Evolutionary conservation across 2,797 vertebrate species (phyloP).

Genomic region (Trichosurus vulpecula): DNA sequence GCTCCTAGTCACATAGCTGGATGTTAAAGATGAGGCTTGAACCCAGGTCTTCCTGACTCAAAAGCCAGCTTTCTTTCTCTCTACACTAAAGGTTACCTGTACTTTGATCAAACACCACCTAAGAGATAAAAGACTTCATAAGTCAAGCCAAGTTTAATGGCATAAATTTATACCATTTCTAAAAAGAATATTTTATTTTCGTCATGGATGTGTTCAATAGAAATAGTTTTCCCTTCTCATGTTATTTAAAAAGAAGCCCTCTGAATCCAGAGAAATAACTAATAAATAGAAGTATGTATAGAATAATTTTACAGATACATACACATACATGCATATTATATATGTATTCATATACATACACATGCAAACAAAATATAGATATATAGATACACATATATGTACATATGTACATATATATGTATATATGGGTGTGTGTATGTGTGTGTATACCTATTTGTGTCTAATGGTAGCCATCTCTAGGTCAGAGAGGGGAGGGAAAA

Average conservation of each 20-base stretch:
- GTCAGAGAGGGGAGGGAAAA: neutral
- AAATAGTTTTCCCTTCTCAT: accelerated
- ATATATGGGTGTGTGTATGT: no score
- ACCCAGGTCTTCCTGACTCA: neutral
- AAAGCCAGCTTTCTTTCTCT: neutral
- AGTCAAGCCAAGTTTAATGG: neutral
- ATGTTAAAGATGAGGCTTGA: neutral
- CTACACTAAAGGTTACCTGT: neutral
- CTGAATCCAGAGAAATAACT: neutral
- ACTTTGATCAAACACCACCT: neutral
- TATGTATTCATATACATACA: no score
- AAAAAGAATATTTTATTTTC: neutral
- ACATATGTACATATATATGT: no score
- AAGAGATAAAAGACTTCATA: neutral
- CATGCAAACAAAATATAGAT: no score
- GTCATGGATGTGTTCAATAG: neutral
- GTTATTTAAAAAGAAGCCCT: neutral
- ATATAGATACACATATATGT: no score
- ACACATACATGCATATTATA: no score
- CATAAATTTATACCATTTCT: neutral
- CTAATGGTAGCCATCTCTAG: neutral
- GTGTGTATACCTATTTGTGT: neutral
- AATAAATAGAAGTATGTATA: no score
- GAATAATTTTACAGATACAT: no score
- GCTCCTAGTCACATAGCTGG: neutral